Evolutionary conservation across 2,797 vertebrate species (phyloP), one percentile per base, ranked within the genome.

Genomic region (Sardinella longiceps): DNA sequence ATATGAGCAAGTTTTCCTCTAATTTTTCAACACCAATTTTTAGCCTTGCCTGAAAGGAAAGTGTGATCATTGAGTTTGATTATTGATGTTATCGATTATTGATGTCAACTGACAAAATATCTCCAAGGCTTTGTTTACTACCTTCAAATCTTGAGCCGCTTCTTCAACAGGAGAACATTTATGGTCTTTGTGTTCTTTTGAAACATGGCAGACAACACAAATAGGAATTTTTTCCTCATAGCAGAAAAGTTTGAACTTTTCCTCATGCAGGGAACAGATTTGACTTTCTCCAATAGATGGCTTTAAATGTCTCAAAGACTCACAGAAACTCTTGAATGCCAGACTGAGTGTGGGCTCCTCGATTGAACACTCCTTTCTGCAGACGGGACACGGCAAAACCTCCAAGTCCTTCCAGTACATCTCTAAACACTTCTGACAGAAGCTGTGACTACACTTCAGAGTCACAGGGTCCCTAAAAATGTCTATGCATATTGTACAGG

Each of bases 121-220:
- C 25, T 63, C 6, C 25, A 0, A 12, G 25, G 0, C n/a, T 43
- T 43, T 43, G 4, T 43, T 43, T 0, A 30, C 12, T 48, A 88
- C 88, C 86, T 88, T 87, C 30, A 82, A 80, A 1, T 85, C 80
- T 48, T 45, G 84, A 33, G 58, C 84, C 0, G 93, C 95, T 87
- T 96, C 95, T 0, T 87, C 86, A 1, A 94, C 39, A 0, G 95
- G 95, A 66, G 94, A 93, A 14, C 93, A 95, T 4, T 93, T 91
- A 1, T 95, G 95, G 74, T 90, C 86, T 82, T 93, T 94, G 91
- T 95, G 95, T 45, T 82, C 92, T 88, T 89, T 94, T 0, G 94
- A 95, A 0, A 94, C 94, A 87, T 94, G 93, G 82, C 95, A 96
- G 0, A 96, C 93, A 82, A 95, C 92, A 14, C 95, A 96, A 86